Evolutionary conservation across 1,140 invertebrate species (phyloP).

Genomic region (Drosophila seguyi): DNA sequence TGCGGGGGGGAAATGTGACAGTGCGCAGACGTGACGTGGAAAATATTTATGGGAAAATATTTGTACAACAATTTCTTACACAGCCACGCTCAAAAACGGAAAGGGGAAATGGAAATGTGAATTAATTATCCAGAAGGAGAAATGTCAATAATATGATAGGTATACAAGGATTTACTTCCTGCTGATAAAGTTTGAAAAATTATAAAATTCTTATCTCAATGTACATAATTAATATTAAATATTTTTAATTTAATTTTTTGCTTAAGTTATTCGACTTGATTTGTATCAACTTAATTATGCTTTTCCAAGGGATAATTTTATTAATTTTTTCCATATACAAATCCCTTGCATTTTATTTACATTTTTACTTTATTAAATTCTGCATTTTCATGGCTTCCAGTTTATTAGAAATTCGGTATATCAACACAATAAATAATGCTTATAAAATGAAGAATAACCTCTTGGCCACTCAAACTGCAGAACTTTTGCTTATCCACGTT

Average conservation of each 20-base stretch:
- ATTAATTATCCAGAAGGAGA: slow-evolving; percentile 25
- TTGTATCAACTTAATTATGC: no score
- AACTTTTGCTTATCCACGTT: slow-evolving; percentile 17
- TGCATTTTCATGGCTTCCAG: background rate
- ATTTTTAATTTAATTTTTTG: background rate
- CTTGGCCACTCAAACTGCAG: slow-evolving; percentile 9
- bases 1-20: slow-evolving; percentile 4
- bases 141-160: slow-evolving; percentile 7
- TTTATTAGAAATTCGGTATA: slow-evolving; percentile 1
- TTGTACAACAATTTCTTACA: slow-evolving; percentile 29
- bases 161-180: background rate
- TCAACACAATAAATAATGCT: slow-evolving; percentile 8
- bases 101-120: slow-evolving; percentile 23
- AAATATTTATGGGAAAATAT: slow-evolving; percentile 48
- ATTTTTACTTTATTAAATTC: background rate
- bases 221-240: background rate
- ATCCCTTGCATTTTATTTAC: background rate
- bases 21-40: slow-evolving; percentile 44
- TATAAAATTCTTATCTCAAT: background rate
- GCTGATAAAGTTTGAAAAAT: background rate
- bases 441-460: background rate
- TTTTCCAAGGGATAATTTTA: background rate
- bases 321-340: no score
- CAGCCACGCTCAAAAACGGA: background rate
- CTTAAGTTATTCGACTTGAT: background rate